phyloP scores from a whole-genome alignment of 2,113 vertebrate species.

The Elephantulus edwardii region DNA sequence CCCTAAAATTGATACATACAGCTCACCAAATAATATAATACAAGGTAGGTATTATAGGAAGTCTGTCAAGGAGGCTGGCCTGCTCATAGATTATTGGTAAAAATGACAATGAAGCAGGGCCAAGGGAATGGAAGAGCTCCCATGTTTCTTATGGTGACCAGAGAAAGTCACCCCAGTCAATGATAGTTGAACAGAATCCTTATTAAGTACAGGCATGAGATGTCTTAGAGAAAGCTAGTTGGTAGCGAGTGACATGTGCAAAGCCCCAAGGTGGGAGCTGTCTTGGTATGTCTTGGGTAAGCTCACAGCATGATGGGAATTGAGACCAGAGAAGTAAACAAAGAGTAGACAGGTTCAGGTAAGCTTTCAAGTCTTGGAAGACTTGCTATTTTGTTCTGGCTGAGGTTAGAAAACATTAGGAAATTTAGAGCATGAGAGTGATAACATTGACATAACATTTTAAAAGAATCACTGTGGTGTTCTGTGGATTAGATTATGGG shows the following conservation, averaged over 20 bases:
- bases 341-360: background rate
- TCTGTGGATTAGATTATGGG: background rate
- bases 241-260: accelerated
- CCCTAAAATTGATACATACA: background rate
- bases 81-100: no score
- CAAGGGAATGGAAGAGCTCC: background rate
- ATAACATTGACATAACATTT: slow-evolving; percentile 12
- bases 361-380: background rate
- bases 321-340: background rate
- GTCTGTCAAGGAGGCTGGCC: no score
- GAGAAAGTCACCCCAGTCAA: background rate
- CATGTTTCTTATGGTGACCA: background rate
- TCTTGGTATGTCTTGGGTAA: background rate
- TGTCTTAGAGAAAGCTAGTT: background rate
- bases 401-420: background rate
- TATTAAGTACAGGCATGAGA: background rate
- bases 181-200: background rate
- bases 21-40: background rate
- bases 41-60: background rate
- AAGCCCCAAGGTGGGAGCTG: accelerated
- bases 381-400: slow-evolving; percentile 10
- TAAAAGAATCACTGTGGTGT: background rate
- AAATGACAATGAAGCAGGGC: background rate
- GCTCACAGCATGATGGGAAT: accelerated
- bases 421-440: background rate